Percentiles rank a stretch among this genome's conserved stretches.
Conservation (phyloP, 1,140 invertebrate species). For the Drosophila sucinea region DNA sequence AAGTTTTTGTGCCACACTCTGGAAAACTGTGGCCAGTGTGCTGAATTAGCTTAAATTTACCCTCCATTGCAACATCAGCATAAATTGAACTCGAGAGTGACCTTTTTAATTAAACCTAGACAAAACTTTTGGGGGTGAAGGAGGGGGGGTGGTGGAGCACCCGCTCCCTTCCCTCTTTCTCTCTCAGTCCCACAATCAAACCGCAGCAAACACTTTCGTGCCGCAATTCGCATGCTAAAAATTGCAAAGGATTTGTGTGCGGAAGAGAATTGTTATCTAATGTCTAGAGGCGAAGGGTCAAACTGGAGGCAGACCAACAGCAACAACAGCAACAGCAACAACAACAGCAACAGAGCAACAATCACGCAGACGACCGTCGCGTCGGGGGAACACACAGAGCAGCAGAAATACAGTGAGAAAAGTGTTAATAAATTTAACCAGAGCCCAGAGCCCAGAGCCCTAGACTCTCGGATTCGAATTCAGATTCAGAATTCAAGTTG, state of each 20-base stretch:
- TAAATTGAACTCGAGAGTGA: constrained; percentile 65
- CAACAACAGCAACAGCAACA: too few relatives aligned
- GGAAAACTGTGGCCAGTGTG: constrained; percentile 2
- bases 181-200: neutral
- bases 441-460: constrained; percentile 30
- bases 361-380: constrained; percentile 65
- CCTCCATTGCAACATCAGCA: constrained; percentile 58
- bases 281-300: constrained; percentile 75
- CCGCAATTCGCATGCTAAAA: constrained; percentile 29
- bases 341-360: constrained; percentile 46
- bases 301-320: constrained; percentile 33
- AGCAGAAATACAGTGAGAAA: constrained; percentile 45
- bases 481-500: constrained; percentile 12
- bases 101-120: constrained; percentile 73
- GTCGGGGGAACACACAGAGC: constrained; percentile 27
- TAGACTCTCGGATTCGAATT: neutral
- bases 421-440: constrained; percentile 76
- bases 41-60: constrained; percentile 38
- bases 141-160: neutral
- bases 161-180: neutral
- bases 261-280: constrained; percentile 72
- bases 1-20: neutral
- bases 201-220: constrained; percentile 9
- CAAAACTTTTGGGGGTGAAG: neutral
- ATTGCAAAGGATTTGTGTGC: constrained; percentile 23